These are phyloP conservation scores for Drosophila meridiana DNA, from an alignment of 2,888 invertebrate genomes.

Conservation along the genomic window DNA sequence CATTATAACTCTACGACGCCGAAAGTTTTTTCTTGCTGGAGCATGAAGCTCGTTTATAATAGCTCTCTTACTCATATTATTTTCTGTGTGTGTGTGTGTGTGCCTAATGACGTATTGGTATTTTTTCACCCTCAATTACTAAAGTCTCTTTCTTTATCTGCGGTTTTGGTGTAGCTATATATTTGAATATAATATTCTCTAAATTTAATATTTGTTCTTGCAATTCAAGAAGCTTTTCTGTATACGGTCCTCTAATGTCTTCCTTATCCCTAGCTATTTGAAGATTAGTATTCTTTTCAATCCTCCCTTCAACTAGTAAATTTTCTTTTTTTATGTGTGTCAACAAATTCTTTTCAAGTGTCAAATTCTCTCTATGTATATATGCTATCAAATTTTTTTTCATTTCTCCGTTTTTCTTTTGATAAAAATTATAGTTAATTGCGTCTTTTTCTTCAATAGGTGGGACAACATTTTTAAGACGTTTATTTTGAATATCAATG, in stretches of 20 bases:
- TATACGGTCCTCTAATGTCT: too few species aligned
- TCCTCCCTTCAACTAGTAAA: background rate
- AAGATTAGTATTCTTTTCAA: background rate
- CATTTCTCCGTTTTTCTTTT: too few species aligned
- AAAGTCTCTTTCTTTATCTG: background rate
- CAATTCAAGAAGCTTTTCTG: too few species aligned
- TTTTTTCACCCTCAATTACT: background rate
- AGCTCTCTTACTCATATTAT: background rate
- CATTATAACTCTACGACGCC: background rate
- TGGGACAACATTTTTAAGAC: too few species aligned
- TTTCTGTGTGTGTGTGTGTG: background rate
- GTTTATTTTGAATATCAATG: too few species aligned
- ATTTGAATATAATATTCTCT: background rate
- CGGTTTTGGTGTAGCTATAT: background rate
- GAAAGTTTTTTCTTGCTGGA: background rate
- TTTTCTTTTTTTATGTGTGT: too few species aligned
- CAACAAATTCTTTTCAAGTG: background rate
- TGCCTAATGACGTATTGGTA: too few species aligned
- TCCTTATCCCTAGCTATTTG: background rate
- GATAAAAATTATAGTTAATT: too few species aligned
- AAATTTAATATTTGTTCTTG: too few species aligned
- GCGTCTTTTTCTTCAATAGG: too few species aligned
- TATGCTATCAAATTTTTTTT: too few species aligned
- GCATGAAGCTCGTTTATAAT: constrained; percentile 2
- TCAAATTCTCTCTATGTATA: too few species aligned